Base-by-base conservation (phyloP, 2,888 invertebrate genomes). In the Cosmia trapezina region DNA sequence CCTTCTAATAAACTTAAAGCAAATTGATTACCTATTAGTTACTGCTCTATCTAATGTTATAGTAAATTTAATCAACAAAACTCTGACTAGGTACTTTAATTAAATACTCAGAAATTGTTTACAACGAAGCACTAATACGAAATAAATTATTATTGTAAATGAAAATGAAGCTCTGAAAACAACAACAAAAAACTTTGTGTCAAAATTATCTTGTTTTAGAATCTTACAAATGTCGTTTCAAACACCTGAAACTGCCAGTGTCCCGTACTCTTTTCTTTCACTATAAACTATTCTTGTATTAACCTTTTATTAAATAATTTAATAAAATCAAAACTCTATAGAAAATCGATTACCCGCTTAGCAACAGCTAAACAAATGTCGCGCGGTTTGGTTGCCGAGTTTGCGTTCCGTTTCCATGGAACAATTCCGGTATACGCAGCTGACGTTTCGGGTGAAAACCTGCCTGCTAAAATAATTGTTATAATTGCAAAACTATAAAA, bases 361-460 rank as follows among this genome's bases (percentile, higher is more conserved):
- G 89, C 90, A 88, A 94, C 94, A 80, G 65, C 60, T 90, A 94
- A 94, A 94, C 93, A 94, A 94, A 93, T 90, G 90, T 89, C 91
- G 90, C 93, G 93, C 93, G 90, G 81, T 89, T 89, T 71, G 64
- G 74, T 81, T 80, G 75, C 79, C 79, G 70, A 83, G 86, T 88
- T 83, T 84, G 78, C 79, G 81, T 88, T 88, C 73, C 79, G 86
- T 89, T 88, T 82, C 84, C 72, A 86, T 75, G 80, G 45, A 28
- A 56, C 51, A 1, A 57, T 56, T 77, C 49, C 70, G 53, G n/a
- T 80, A 41, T 80, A 74, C 85, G 87, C 62, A 73, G 81, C 3
- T 6, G 14, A 17, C 17, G 3, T 73, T 49, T 51, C 0, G 0
- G 7, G 33, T 41, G 17, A 51, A 66, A 69, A 51, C 5, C 14